Evolutionary conservation across 2,888 invertebrate genomes (phyloP).

Genomic region (Poecilobothrus nobilitatus): DNA sequence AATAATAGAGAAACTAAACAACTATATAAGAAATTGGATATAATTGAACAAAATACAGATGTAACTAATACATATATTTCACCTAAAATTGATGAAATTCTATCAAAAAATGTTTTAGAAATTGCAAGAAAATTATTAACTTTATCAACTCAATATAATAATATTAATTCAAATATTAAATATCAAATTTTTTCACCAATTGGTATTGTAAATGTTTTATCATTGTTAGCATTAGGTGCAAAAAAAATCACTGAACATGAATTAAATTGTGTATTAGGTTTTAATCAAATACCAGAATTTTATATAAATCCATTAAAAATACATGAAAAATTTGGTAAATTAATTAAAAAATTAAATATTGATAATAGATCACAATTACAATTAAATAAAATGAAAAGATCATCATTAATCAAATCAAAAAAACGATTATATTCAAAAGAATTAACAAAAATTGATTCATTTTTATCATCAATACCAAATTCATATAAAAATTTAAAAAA

Average conservation of each 20-base stretch:
- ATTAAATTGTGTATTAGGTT: constrained; percentile 52
- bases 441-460: background rate
- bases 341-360: constrained; percentile 23
- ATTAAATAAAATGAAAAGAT: background rate
- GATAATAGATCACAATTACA: background rate
- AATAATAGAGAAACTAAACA: background rate
- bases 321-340: constrained; percentile 23
- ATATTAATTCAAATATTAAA: constrained; percentile 13
- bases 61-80: too few species aligned
- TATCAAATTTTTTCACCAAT: constrained; percentile 57
- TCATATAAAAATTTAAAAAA: background rate
- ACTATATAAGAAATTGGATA: background rate
- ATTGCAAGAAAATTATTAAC: background rate
- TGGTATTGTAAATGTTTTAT: constrained; percentile 56
- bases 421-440: too few species aligned
- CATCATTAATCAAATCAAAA: background rate
- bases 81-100: background rate
- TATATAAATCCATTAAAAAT: constrained; percentile 15
- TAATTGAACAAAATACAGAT: background rate
- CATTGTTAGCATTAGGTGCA: constrained; percentile 60
- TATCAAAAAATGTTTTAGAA: background rate
- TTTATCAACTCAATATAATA: background rate
- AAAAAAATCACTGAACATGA: constrained; percentile 60
- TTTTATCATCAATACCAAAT: background rate
- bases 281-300: constrained; percentile 17